phyloP scores from a whole-genome alignment of 2,888 invertebrate genomes.

The Drosophila aldrichi region DNA sequence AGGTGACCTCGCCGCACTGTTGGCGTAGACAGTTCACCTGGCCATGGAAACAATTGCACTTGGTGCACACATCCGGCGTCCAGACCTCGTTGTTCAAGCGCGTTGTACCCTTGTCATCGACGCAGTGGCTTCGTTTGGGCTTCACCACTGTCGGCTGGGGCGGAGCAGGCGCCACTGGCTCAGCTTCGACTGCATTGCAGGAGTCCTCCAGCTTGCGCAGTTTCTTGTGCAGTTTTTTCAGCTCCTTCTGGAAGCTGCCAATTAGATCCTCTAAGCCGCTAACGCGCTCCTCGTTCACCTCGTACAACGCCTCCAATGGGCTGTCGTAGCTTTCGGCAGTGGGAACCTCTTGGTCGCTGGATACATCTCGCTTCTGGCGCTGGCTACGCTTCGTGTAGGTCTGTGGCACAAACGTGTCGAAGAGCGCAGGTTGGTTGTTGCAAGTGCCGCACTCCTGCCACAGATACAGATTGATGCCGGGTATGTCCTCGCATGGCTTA shows the following conservation, averaged over 20 bases:
- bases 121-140: constrained; percentile 83
- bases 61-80: constrained; percentile 86
- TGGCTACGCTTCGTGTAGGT: constrained; percentile 73
- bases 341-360: constrained; percentile 80
- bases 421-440: constrained; percentile 76
- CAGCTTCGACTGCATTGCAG: constrained; percentile 81
- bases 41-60: constrained; percentile 86
- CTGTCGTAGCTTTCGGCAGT: constrained; percentile 81
- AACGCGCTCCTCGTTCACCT: constrained; percentile 85
- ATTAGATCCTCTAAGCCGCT: constrained; percentile 87
- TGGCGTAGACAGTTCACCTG: constrained; percentile 86
- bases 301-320: constrained; percentile 78
- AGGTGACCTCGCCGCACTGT: constrained; percentile 84
- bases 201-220: constrained; percentile 85
- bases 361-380: constrained; percentile 69
- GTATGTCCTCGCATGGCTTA: constrained; percentile 89
- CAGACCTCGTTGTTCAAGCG: constrained; percentile 86
- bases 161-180: constrained; percentile 48
- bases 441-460: constrained; percentile 93
- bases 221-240: constrained; percentile 86
- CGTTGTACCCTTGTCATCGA: constrained; percentile 84
- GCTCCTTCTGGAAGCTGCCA: constrained; percentile 86
- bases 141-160: constrained; percentile 42
- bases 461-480: constrained; percentile 90
- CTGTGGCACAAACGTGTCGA: constrained; percentile 81